Conservation (phyloP, 2,888 invertebrate genomes). For the Pseudeuparius sepicola region DNA sequence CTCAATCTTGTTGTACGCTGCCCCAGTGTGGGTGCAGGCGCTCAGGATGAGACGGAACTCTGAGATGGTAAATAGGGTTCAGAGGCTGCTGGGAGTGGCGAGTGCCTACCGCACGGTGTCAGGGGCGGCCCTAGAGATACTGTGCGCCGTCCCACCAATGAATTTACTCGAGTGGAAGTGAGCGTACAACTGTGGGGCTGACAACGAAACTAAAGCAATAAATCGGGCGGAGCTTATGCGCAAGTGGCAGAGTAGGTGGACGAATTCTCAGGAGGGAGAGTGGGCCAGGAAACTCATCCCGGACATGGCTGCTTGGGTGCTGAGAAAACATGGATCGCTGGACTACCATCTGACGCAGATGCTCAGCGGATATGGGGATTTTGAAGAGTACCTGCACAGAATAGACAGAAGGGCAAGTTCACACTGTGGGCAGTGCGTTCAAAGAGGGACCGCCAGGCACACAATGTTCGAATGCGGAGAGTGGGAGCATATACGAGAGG, state of each 20-base stretch:
- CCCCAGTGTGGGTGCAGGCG: constrained; percentile 2
- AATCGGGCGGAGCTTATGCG: neutral
- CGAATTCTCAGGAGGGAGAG: neutral
- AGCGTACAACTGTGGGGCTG: constrained; percentile 1
- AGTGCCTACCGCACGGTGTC: constrained; percentile 17
- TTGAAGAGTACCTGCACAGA: constrained; percentile 9
- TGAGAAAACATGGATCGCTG: too few species aligned
- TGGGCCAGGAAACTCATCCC: constrained; percentile 9
- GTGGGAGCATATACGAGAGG: constrained; percentile 2
- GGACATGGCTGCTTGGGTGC: neutral
- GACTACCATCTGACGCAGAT: constrained; percentile 10
- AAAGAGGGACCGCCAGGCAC: constrained; percentile 11
- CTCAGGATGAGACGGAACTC: too few species aligned
- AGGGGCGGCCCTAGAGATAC: constrained; percentile 13
- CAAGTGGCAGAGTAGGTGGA: neutral
- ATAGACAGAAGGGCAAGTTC: constrained; percentile 5
- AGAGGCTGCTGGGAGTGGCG: constrained; percentile 10
- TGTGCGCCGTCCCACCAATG: constrained; percentile 15
- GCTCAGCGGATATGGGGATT: constrained; percentile 9
- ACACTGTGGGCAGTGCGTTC: constrained; percentile 10
- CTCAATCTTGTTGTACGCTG: constrained; percentile 4
- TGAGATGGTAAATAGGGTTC: too few species aligned
- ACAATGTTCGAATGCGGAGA: constrained; percentile 1
- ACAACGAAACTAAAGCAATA: neutral
- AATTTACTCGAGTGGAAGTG: constrained; percentile 17